These are phyloP conservation scores for Brachionus rotundiformis DNA, from an alignment of 1,140 invertebrate species.

Conservation along the genomic window DNA sequence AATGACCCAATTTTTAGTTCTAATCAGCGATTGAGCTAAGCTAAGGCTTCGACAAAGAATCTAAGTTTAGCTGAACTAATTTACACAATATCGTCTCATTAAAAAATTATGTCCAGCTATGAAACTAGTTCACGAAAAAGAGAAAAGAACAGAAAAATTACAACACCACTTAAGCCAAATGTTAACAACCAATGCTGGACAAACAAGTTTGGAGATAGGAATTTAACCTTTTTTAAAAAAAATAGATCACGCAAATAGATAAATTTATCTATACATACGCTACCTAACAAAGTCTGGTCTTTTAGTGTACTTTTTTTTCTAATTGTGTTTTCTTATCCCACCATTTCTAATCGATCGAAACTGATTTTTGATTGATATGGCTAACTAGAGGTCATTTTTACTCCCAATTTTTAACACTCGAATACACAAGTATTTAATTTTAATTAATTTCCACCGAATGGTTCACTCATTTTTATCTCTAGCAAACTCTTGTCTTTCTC, in stretches of 20 bases:
- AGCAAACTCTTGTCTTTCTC: neutral
- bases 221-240: constrained; percentile 45
- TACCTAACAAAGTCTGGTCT: neutral
- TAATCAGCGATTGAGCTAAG: neutral
- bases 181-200: neutral
- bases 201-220: constrained; percentile 20
- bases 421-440: constrained; percentile 16
- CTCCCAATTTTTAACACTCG: constrained; percentile 1
- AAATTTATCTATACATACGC: neutral
- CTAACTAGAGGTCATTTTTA: neutral
- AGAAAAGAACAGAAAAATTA: neutral
- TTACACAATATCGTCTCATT: constrained; percentile 7
- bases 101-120: neutral
- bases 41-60: neutral
- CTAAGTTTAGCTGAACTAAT: neutral
- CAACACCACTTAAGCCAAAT: constrained; percentile 1
- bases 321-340: neutral
- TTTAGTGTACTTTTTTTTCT: neutral
- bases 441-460: neutral
- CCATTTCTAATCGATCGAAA: constrained; percentile 15
- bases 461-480: neutral
- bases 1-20: constrained; percentile 20
- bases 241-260: constrained; percentile 43
- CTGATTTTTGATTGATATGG: constrained; percentile 19
- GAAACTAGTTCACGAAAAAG: neutral